Base-by-base conservation (phyloP, 2,113 vertebrate genomes). In the Podarcis cretensis region DNA sequence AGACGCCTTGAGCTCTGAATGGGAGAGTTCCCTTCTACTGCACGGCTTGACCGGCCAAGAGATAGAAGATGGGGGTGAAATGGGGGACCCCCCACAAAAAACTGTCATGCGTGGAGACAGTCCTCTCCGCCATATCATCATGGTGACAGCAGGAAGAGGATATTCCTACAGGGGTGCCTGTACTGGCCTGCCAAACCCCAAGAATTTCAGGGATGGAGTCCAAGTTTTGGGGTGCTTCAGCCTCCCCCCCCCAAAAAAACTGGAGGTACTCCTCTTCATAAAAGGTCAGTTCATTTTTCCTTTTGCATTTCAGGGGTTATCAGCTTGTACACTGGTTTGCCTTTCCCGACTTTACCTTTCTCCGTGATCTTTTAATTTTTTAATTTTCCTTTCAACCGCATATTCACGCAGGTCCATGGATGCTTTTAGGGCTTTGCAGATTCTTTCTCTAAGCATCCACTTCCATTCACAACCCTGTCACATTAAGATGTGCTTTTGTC, bases 1-100 rank as follows among this genome's bases (percentile, higher is more conserved):
- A 96, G 95, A 96, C 96, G 74, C 95, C 96, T 95, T 95, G 84
- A 69, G 71, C 59, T 54, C 78, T 77, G 79, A 81, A 95, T 85
- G 86, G 93, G 96, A 93, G 95, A 97, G 94, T 95, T 94, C 92
- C 59, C 59, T 95, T 95, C 94, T 93, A 95, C 94, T 91, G 95
- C 89, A 92, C 92, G 93, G 88, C 54, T 91, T 92, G 89, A 57
- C 89, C 66, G 76, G 83, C 54, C 68, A 90, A 86, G 86, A 13
- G 30, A 20, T 40, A 77, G 75, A 35, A 87, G 40, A 21, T 6
- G 13, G 35, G 32, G 12, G 25, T 18, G 32, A 37, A 54, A 69
- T 69, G 93, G 95, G 93, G 91, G 10, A 54, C 48, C 48, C 94
- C 94, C 93, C 94, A 95, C 93, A 2, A 63, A 30, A 35, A 5